Conservation (phyloP, 2,113 vertebrate species). For the Rhea americana region DNA sequence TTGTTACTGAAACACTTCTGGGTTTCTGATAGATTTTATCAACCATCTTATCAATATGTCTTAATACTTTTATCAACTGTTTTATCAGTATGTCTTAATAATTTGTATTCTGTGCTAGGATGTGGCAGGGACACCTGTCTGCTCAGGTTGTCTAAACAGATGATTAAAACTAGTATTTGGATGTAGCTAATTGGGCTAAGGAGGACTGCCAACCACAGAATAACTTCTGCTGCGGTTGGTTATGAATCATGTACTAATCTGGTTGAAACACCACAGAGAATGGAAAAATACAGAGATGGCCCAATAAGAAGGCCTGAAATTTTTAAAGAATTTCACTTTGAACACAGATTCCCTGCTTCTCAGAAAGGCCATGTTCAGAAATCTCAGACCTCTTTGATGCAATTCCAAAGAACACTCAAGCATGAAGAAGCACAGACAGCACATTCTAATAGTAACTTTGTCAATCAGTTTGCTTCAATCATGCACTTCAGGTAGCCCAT, state of each 20-base stretch:
- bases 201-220: rapidly evolving
- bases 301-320: neutral
- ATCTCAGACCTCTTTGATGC: neutral
- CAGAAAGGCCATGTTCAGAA: neutral
- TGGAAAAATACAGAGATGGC: neutral
- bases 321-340: neutral
- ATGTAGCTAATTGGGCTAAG: rapidly evolving
- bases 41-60: neutral
- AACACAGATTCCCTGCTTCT: neutral
- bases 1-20: neutral
- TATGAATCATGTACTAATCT: neutral
- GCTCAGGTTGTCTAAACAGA: neutral
- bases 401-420: neutral
- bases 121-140: neutral
- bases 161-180: neutral
- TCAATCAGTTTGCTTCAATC: neutral
- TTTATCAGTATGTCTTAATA: neutral
- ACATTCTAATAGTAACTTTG: neutral
- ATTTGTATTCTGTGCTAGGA: neutral
- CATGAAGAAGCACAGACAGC: neutral
- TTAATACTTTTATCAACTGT: neutral
- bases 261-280: neutral
- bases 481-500: rapidly evolving
- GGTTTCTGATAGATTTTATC: neutral
- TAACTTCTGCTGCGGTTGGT: neutral